Evolutionary conservation across 2,888 invertebrate species (phyloP), one percentile per base, ranked within the genome.

Genomic region (Stramonita haemastoma): DNA sequence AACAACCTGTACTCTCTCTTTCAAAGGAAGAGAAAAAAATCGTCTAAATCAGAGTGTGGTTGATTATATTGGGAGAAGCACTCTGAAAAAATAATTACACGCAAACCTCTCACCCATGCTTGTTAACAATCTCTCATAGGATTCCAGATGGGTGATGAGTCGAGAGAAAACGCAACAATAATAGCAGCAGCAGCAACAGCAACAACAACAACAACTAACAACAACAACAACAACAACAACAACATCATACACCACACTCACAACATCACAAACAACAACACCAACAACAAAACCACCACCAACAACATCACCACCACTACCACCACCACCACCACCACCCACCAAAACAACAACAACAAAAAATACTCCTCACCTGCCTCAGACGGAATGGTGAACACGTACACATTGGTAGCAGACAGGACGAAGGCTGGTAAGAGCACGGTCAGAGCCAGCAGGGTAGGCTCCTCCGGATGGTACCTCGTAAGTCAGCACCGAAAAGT

Each of bases 341-440:
- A 13, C 60, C 60, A 13, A 60, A 60, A 17, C 19, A 17, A 60
- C 60, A 73, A 17, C 8, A 26, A 73, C n/a, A 32, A 17, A 19
- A 17, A 17, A 70, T 15, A 32, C 13, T 11, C 36, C 66, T 22
- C 22, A 86, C 86, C 70, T 86, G 86, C 34, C 86, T 86, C 86
- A 26, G 86, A 86, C 17, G 86, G 86, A 34, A 86, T 86, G 70
- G 86, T 70, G 70, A 86, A 86, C 19, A 70, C 70, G 70, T n/a
- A 86, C 36, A 86, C 36, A 29, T 86, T 86, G 66, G 26, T 29
- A 5, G 57, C 86, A 2, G 86, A 57, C 66, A 60, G 86, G 29
- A 86, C 86, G 26, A 86, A 13, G 11, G 57, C 60, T 0, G 86
- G 86, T 11, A 86, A 8, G 5, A 86, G 86, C 60, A 60, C 34